Conservation (phyloP, 2,113 vertebrate genomes). For the Crotalus tigris region DNA sequence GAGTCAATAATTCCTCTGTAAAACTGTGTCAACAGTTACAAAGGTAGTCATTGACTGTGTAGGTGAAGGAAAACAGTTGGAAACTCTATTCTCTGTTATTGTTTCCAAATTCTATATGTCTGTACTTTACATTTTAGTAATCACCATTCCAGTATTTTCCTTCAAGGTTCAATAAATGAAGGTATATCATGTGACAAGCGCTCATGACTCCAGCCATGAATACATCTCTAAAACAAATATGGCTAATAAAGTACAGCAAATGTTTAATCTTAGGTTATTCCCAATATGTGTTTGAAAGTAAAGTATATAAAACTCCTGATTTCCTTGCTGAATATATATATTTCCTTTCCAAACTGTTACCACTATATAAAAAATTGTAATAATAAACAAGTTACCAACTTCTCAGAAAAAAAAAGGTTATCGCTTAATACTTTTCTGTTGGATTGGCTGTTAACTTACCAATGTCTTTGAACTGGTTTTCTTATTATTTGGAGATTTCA, state of each 20-base stretch:
- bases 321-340: neutral
- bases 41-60: neutral
- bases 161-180: neutral
- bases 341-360: neutral
- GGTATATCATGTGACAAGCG: no score
- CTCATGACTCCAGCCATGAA: neutral
- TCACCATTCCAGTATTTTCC: neutral
- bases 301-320: neutral
- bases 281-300: neutral
- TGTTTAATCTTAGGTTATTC: neutral
- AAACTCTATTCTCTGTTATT: neutral
- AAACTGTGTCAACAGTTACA: neutral
- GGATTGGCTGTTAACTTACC: neutral
- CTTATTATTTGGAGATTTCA: slow-evolving; percentile 18
- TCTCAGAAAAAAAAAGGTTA: neutral
- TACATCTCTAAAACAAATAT: neutral
- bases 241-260: neutral
- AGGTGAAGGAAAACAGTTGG: neutral
- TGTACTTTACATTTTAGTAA: neutral
- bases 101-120: neutral
- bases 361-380: neutral
- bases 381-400: neutral
- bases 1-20: neutral
- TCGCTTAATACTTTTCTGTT: neutral
- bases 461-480: neutral